Percentiles rank a stretch among this genome's conserved stretches.
Conservation (phyloP, 2,888 invertebrate genomes). For the Ceriagrion tenellum region DNA sequence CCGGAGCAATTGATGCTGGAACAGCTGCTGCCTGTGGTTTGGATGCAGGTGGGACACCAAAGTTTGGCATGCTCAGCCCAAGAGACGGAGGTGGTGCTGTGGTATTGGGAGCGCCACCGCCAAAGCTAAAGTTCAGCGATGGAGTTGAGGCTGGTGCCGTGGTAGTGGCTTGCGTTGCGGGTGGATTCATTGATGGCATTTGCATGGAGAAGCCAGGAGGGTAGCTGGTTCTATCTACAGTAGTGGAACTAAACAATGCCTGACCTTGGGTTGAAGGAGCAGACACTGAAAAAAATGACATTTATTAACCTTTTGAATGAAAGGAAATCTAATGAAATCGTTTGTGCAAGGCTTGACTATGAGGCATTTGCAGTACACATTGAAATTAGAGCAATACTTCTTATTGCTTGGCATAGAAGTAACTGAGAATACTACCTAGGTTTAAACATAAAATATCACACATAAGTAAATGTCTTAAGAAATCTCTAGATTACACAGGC, state of each 20-base stretch:
- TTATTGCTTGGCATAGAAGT: too few relatives aligned
- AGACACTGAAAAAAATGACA: not conserved
- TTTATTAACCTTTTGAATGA: too few relatives aligned
- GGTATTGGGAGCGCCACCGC: not conserved
- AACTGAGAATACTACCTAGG: too few relatives aligned
- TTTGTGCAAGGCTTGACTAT: too few relatives aligned
- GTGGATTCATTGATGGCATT: slow-evolving; percentile 24
- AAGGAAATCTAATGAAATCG: too few relatives aligned
- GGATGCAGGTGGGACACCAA: not conserved
- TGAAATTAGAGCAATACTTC: too few relatives aligned
- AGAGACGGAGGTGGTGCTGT: not conserved
- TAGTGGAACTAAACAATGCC: not conserved
- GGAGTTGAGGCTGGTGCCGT: not conserved
- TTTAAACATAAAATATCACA: too few relatives aligned
- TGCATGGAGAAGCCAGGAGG: slow-evolving; percentile 66
- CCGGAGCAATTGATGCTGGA: slow-evolving; percentile 74
- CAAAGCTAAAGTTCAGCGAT: not conserved
- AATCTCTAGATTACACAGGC: too few relatives aligned
- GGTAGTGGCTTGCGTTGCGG: too few relatives aligned
- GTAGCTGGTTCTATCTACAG: not conserved
- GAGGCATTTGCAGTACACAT: too few relatives aligned
- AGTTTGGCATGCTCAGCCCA: not conserved
- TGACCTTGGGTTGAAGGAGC: not conserved
- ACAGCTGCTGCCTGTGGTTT: slow-evolving; percentile 20
- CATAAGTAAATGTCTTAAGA: too few relatives aligned